Evolutionary conservation across 2,888 invertebrate species (phyloP).

Genomic region (Dichetophora obliterata): DNA sequence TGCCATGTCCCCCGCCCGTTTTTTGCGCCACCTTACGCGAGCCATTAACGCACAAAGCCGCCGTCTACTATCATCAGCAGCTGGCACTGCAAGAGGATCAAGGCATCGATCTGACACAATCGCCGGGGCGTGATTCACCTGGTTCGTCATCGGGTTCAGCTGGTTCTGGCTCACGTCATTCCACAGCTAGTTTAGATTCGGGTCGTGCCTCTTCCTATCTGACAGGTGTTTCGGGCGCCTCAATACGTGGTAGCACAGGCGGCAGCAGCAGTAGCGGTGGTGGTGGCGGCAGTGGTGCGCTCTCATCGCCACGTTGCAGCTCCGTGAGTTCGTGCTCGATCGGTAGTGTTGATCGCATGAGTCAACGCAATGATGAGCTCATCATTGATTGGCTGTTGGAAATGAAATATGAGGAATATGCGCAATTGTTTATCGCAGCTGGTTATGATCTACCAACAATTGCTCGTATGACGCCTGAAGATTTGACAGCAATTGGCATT

Average conservation of each 20-base stretch:
- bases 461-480: slow-evolving; percentile 99
- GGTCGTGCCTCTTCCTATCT: slow-evolving; percentile 89
- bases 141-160: slow-evolving; percentile 90
- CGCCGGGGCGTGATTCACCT: slow-evolving; percentile 93
- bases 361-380: slow-evolving; percentile 86
- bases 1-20: slow-evolving; percentile 77
- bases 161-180: slow-evolving; percentile 89
- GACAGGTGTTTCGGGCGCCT: slow-evolving; percentile 69
- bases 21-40: slow-evolving; percentile 73
- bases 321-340: slow-evolving; percentile 82
- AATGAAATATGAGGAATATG: slow-evolving; percentile 94
- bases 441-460: slow-evolving; percentile 98
- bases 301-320: slow-evolving; percentile 78
- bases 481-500: slow-evolving; percentile 88
- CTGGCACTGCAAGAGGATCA: slow-evolving; percentile 87
- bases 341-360: slow-evolving; percentile 78
- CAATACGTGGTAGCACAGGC: slow-evolving; percentile 65
- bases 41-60: slow-evolving; percentile 81
- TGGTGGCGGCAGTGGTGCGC: slow-evolving; percentile 63
- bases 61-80: slow-evolving; percentile 86
- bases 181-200: slow-evolving; percentile 87
- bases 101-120: slow-evolving; percentile 91
- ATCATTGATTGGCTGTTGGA: slow-evolving; percentile 95
- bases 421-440: slow-evolving; percentile 90
- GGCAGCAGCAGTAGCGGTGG: slow-evolving; percentile 56